phyloP scores from a whole-genome alignment of 2,113 vertebrate species.

The Silurus meridionalis region DNA sequence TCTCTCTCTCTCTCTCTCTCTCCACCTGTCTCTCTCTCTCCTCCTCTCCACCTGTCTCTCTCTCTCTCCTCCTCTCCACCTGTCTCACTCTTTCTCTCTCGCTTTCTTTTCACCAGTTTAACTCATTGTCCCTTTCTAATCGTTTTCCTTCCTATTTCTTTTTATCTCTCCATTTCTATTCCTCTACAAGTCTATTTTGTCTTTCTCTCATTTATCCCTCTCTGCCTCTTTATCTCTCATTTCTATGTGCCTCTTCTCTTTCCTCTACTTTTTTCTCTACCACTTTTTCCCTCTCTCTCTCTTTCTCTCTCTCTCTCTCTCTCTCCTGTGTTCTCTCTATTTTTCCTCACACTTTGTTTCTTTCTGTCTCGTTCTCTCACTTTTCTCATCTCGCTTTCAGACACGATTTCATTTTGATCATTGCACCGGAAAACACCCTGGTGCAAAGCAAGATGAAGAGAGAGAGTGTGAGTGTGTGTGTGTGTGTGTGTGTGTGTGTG shows the following conservation, averaged over 20 bases:
- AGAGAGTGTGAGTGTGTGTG: background rate
- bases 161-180: background rate
- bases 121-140: background rate
- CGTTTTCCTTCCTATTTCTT: background rate
- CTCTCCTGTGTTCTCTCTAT: background rate
- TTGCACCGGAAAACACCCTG: slow-evolving; percentile 29
- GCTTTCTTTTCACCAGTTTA: background rate
- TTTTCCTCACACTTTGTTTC: background rate
- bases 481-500: slow-evolving; percentile 7
- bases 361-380: background rate
- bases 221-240: background rate
- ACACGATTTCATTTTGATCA: slow-evolving; percentile 47
- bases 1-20: background rate
- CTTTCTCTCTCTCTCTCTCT: background rate
- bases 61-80: no score
- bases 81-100: background rate
- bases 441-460: slow-evolving; percentile 21
- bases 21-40: background rate
- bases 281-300: background rate
- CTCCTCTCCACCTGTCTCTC: no score
- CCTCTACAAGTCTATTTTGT: background rate
- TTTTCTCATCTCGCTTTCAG: slow-evolving; percentile 1
- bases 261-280: background rate
- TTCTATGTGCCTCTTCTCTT: background rate
- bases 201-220: background rate